Evolutionary conservation across 2,888 invertebrate genomes (phyloP).

Genomic region (Pterobdella sp.): DNA sequence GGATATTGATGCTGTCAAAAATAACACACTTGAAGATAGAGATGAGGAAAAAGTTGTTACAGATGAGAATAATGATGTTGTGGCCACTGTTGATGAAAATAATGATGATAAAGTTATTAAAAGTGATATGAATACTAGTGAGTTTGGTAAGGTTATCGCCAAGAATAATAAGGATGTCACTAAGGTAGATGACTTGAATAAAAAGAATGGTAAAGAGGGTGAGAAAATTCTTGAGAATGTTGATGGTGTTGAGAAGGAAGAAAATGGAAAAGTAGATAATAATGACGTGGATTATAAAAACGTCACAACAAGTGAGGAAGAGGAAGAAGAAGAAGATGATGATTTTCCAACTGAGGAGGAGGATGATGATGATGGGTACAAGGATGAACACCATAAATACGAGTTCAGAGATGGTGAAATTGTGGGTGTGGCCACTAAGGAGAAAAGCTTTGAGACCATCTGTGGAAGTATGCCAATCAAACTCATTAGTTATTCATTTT

Average conservation of each 20-base stretch:
- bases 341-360: neutral
- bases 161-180: neutral
- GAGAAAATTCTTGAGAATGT: neutral
- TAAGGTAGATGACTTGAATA: neutral
- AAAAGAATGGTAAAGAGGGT: neutral
- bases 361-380: no score
- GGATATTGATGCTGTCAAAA: no score
- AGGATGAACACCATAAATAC: no score
- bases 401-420: no score
- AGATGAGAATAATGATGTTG: neutral
- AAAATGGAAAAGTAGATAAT: neutral
- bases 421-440: neutral
- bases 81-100: neutral
- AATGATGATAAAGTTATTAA: neutral
- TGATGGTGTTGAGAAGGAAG: neutral
- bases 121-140: neutral
- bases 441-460: neutral
- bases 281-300: neutral
- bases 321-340: neutral
- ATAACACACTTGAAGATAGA: neutral
- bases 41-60: neutral
- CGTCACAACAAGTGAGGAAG: neutral
- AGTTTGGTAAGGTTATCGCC: neutral
- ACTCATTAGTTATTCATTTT: no score
- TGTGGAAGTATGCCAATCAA: slow-evolving; percentile 2